Base-by-base conservation (phyloP, 1,140 invertebrate genomes). In the Dreissena rostriformis region DNA sequence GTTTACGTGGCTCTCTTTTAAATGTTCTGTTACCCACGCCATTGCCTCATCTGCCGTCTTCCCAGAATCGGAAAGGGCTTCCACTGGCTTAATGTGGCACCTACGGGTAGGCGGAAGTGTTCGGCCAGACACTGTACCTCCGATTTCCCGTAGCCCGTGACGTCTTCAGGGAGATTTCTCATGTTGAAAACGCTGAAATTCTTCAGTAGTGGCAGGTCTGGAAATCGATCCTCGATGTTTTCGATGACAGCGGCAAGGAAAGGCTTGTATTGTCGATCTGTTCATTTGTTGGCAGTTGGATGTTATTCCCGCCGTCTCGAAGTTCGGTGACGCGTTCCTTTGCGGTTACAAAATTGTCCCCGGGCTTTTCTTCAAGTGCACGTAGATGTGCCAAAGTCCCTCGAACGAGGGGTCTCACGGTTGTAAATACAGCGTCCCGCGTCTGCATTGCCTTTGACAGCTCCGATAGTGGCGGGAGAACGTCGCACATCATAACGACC, bases 371-470 rank as follows among this genome's bases (percentile, higher is more conserved):
- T 39, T 39, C 4, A 39, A 39, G 39, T 5, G 19, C 61, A n/a
- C 19, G 61, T n/a, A 22, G 24, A 63, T 22, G 19, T 26, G 24
- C 61, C 61, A 26, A 63, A n/a, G 19, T 63, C 19, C 61, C 61
- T 5, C 61, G 24, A 63, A 26, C 61, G 7, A 63, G 39, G 4
- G 39, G 39, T 39, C 39, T 39, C 39, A 72, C 22, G 12, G 28
- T 28, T 22, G 29, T 72, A 19, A 49, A 17, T 17, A 72, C 19
- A 39, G 19, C 39, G 22, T 28, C 17, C 51, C 49, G 51, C 15
- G 53, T 22, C 63, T 77, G 75, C 61, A 77, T 24, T 8, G 28
- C 61, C 19, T 49, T 63, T 0, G 75, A 77, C 61, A 77, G 61
- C 8, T 22, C n/a, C 10, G 63, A 22, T 0, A 74, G 22, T 22